These are phyloP conservation scores for Chymomyza caudatula DNA, from an alignment of 2,888 invertebrate species.

Conservation along the genomic window DNA sequence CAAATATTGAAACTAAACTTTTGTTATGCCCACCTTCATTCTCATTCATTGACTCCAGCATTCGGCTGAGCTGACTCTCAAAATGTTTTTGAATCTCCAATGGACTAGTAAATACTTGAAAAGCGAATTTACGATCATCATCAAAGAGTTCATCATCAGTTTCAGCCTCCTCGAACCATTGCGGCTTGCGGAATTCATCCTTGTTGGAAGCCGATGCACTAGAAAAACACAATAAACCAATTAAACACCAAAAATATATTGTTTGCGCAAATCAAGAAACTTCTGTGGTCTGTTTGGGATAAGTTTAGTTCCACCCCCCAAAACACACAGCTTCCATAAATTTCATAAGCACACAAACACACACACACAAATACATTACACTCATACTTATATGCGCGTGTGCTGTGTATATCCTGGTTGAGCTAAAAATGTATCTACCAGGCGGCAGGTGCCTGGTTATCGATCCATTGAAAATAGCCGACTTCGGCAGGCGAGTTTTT, in stretches of 20 bases:
- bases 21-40: slow-evolving; percentile 69
- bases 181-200: slow-evolving; percentile 77
- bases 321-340: slow-evolving; percentile 66
- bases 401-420: slow-evolving; percentile 52
- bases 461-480: slow-evolving; percentile 48
- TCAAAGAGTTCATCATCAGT: slow-evolving; percentile 78
- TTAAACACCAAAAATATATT: background rate
- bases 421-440: slow-evolving; percentile 61
- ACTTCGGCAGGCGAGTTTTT: background rate
- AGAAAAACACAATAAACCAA: slow-evolving; percentile 6
- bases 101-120: slow-evolving; percentile 81
- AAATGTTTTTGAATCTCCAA: slow-evolving; percentile 82
- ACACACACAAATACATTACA: slow-evolving; percentile 8
- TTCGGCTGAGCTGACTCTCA: slow-evolving; percentile 81
- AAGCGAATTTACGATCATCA: slow-evolving; percentile 77
- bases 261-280: background rate
- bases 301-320: background rate
- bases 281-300: background rate
- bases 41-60: slow-evolving; percentile 79
- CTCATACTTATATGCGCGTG: slow-evolving; percentile 27
- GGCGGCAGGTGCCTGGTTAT: slow-evolving; percentile 61
- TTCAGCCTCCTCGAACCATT: slow-evolving; percentile 78
- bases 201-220: slow-evolving; percentile 62
- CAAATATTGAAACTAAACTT: no score
- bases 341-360: slow-evolving; percentile 16